Percentiles rank a stretch among this genome's conserved stretches.
phyloP scores from a whole-genome alignment of 2,888 invertebrate genomes.

The Archaeoteleia sp. region DNA sequence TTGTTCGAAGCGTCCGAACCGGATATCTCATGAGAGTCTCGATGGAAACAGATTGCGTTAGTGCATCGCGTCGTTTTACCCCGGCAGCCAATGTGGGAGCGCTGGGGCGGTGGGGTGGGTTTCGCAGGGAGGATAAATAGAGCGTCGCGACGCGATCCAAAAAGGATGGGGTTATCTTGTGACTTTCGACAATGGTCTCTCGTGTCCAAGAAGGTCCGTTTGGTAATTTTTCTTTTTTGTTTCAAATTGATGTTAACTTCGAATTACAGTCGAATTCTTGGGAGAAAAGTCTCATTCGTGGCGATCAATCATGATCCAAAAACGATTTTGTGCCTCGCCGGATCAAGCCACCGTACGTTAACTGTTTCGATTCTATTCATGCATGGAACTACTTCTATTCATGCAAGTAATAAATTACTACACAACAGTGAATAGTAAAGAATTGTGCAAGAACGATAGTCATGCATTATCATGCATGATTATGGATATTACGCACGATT shows the following conservation, averaged over 20 bases:
- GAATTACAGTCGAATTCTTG: background rate
- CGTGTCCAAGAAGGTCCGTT: background rate
- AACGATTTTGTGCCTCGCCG: too few relatives aligned
- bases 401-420: too few relatives aligned
- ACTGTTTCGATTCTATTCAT: too few relatives aligned
- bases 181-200: slow-evolving; percentile 23
- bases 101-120: too few relatives aligned
- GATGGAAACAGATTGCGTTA: slow-evolving; percentile 52
- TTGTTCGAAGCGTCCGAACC: slow-evolving; percentile 49
- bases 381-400: too few relatives aligned
- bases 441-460: too few relatives aligned
- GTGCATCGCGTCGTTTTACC: slow-evolving; percentile 42
- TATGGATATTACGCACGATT: too few relatives aligned
- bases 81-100: slow-evolving; percentile 11
- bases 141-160: slow-evolving; percentile 27
- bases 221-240: background rate
- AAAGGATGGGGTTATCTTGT: slow-evolving; percentile 33
- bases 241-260: slow-evolving; percentile 4
- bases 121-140: slow-evolving; percentile 31
- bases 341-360: too few relatives aligned
- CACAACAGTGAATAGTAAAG: too few relatives aligned
- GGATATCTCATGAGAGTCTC: slow-evolving; percentile 51
- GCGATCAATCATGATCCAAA: too few relatives aligned
- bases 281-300: too few relatives aligned
- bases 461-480: too few relatives aligned